Evolutionary conservation across 1,140 invertebrate species (phyloP), one percentile per base, ranked within the genome.

Genomic region (Cecropterus lyciades): DNA sequence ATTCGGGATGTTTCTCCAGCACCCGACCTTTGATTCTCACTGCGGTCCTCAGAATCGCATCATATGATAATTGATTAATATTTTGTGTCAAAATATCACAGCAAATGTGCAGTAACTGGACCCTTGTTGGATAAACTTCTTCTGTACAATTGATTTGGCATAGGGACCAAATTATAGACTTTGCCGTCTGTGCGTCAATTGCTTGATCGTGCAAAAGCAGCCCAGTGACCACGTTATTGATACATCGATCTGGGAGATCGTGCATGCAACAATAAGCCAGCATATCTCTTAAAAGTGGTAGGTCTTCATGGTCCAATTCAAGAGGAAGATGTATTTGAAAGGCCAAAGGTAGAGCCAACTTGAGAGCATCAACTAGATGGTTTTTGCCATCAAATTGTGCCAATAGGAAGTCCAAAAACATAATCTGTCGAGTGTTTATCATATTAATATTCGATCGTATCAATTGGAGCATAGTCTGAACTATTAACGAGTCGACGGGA

Each of bases 381-480:
- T 93, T 93, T 9, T 83, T 84, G 1, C 40, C 57, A 1, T 87
- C 77, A 53, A 83, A 85, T 52, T 79, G 80, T 1, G 68, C 52
- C 0, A 96, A 73, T 20, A 95, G 65, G 78, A 93, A 94, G 71
- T 94, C 86, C 13, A 95, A 52, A 77, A 94, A 95, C 53, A 93
- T 93, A 49, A 96, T 94, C 72, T 95, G 93, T 10, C 92, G 70
- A n/a, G 94, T 73, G 56, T 89, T 91, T 14, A 96, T 75, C 52
- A 92, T 51, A 84, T 95, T 95, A 2, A 95, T 91, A 48, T 93
- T 92, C 30, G 92, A 84, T 46, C 93, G 79, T 30, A 96, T 80
- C 13, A 95, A 73, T 77, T 95, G 94, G 2, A 96, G 79, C 42
- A 95, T 72, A 2, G 93, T 92, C 85, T 95, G 94, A 14, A 94